These are phyloP conservation scores for Nematolebias whitei DNA, from an alignment of 2,113 vertebrate species.

Conservation along the genomic window DNA sequence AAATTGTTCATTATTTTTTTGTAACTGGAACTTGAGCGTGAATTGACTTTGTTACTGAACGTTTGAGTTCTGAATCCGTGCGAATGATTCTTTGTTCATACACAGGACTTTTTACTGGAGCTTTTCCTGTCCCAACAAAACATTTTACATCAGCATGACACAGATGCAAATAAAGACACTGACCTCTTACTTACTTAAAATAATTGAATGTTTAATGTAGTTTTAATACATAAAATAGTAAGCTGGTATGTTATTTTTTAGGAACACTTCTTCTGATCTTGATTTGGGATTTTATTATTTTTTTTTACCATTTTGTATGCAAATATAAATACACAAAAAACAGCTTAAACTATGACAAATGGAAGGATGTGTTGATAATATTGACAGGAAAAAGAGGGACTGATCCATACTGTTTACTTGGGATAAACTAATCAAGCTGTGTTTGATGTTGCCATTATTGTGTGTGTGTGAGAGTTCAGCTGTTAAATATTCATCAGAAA, in stretches of 20 bases:
- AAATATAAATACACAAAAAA: not conserved
- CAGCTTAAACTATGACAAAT: not conserved
- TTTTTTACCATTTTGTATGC: not conserved
- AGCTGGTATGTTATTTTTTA: too few species aligned
- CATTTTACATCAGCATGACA: too few species aligned
- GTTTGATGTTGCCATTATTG: conserved; percentile 57
- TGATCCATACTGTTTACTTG: conserved; percentile 8
- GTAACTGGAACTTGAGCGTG: too few species aligned
- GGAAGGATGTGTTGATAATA: not conserved
- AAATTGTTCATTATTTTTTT: too few species aligned
- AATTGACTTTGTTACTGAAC: too few species aligned
- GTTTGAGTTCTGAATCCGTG: too few species aligned
- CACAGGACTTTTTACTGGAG: too few species aligned
- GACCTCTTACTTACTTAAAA: not conserved
- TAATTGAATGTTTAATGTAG: not conserved
- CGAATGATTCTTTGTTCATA: too few species aligned
- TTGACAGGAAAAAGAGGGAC: not conserved
- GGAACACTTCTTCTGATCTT: not conserved
- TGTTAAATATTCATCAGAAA: conserved; percentile 78
- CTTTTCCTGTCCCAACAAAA: too few species aligned
- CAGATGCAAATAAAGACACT: not conserved
- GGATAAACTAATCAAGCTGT: conserved; percentile 55
- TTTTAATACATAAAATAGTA: not conserved
- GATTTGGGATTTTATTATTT: not conserved
- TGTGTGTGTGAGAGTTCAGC: conserved; percentile 41